Conservation (phyloP, 2,113 vertebrate species). For the Chamaea fasciata region DNA sequence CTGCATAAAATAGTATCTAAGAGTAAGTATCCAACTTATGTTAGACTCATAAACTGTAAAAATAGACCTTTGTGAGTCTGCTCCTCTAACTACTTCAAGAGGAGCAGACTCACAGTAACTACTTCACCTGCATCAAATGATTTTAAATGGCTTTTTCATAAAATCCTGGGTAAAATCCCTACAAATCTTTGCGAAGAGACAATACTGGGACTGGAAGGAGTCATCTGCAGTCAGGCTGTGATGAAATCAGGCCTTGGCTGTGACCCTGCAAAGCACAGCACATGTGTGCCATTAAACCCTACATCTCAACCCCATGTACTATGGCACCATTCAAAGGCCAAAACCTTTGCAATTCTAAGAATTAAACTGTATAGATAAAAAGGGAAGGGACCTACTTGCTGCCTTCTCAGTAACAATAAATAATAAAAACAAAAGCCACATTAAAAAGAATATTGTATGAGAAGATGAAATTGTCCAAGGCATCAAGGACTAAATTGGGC, state of each 20-base stretch:
- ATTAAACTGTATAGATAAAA: background rate
- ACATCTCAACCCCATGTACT: background rate
- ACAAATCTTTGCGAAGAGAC: background rate
- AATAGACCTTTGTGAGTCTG: background rate
- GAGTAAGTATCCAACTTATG: background rate
- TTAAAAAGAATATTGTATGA: background rate
- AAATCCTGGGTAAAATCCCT: background rate
- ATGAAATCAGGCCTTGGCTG: background rate
- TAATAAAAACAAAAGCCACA: background rate
- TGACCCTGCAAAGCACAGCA: background rate
- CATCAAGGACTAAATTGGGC: background rate
- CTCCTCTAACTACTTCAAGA: background rate
- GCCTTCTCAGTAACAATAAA: background rate
- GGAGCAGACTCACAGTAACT: background rate
- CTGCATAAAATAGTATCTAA: background rate
- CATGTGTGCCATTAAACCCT: fast-evolving
- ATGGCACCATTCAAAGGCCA: background rate
- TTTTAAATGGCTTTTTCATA: background rate
- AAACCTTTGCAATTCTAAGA: background rate
- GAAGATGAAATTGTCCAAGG: background rate
- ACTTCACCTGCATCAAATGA: background rate
- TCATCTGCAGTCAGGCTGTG: background rate
- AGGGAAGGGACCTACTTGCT: background rate
- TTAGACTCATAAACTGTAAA: background rate
- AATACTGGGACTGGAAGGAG: background rate